Base-by-base conservation (phyloP, 1,140 invertebrate genomes). In the Telenomus remus region DNA sequence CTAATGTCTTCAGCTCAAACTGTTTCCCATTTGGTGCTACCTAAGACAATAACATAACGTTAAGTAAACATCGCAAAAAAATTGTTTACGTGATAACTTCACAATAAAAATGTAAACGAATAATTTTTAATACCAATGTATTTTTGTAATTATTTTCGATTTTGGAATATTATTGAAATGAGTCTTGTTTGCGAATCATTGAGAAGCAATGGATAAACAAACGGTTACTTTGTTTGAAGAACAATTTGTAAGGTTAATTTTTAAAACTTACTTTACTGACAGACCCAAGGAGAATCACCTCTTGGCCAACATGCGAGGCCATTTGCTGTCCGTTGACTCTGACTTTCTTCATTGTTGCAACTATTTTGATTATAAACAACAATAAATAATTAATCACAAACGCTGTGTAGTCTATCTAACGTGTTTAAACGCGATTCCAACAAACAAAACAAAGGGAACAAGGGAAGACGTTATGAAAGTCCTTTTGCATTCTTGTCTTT, bases 1-100 rank as follows among this genome's bases (percentile, higher is more conserved):
- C 86, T 0, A 79, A 78, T 13, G 86, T 85, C 56, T 59, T 76
- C 27, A 87, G 39, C 60, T 86, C 84, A 11, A 85, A 33, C 33
- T 65, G 78, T 48, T 61, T 83, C 44, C 84, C 82, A 70, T 63
- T 80, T 6, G 84, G 56, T 51, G 71, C 74, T 37, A 85, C 68
- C 85, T 86, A 16, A 43, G 33, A 57, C 13, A 44, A 13, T 44
- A 44, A 44, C 11, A 44, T 44, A 44, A 7, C 8, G 11, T 13
- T 2, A 7, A 44, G 12, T 13, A 43, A 43, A 4, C 6, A n/a
- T 8, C n/a, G n/a, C n/a, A n/a, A n/a, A n/a, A n/a, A n/a, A n/a
- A 43, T 59, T 42, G 34, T 48, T 10, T 0, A 70, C 42, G 5
- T 35, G 10, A 35, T 35, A 35, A 35, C 10, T 35, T 6, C 5